Evolutionary conservation across 2,113 vertebrate genomes (phyloP).

Genomic region (Electrona antarctica): DNA sequence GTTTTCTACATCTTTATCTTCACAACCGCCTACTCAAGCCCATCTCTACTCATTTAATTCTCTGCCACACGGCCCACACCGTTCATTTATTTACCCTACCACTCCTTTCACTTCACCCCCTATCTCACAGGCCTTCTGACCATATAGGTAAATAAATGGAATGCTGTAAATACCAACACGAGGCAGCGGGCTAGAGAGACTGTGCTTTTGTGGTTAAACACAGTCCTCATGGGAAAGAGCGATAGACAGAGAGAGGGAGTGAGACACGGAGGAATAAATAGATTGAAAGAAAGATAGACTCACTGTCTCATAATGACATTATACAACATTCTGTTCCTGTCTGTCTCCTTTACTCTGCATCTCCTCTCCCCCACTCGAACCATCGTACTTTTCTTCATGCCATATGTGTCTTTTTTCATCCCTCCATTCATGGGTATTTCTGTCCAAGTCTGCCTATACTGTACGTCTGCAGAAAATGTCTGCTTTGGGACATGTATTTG

Average conservation of each 20-base stretch:
- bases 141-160: conserved; percentile 44
- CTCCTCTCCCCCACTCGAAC: conserved; percentile 1
- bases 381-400: conserved; percentile 2
- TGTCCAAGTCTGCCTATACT: conserved; percentile 54
- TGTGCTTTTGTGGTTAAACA: conserved; percentile 42
- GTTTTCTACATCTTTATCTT: neutral
- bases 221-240: neutral
- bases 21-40: neutral
- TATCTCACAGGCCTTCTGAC: conserved; percentile 2
- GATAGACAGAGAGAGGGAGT: neutral
- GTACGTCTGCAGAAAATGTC: conserved; percentile 52
- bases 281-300: neutral
- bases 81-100: conserved; percentile 9
- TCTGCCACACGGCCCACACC: neutral
- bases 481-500: conserved; percentile 39
- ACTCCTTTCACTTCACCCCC: conserved; percentile 1
- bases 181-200: conserved; percentile 18
- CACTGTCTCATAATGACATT: conserved; percentile 23
- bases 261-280: neutral
- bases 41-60: conserved; percentile 14
- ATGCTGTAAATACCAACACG: conserved; percentile 37
- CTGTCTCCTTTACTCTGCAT: conserved; percentile 15
- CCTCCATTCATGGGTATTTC: conserved; percentile 46
- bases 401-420: neutral
- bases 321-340: conserved; percentile 24